Evolutionary conservation across 2,113 vertebrate genomes (phyloP).

Genomic region (Willisornis vidua): DNA sequence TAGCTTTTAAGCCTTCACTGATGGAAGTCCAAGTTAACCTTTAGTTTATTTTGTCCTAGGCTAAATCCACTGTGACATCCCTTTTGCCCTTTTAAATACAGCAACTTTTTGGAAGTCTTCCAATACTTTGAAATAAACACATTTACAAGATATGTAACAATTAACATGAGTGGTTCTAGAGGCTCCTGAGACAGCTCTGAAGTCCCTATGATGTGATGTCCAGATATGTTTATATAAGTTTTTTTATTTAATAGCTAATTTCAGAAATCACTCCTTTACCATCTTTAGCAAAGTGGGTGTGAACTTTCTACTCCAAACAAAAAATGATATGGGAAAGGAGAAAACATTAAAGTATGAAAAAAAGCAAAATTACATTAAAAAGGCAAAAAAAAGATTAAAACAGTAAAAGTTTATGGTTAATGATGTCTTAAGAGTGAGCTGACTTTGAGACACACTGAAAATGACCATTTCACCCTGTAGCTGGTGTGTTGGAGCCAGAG

Average conservation of each 20-base stretch:
- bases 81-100: slow-evolving; percentile 15
- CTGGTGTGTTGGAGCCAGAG: background rate
- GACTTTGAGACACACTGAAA: background rate
- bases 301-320: slow-evolving; percentile 26
- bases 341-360: background rate
- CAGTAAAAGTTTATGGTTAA: background rate
- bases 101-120: slow-evolving; percentile 39
- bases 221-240: slow-evolving; percentile 30
- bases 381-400: background rate
- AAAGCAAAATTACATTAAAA: background rate
- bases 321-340: background rate
- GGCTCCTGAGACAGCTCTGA: slow-evolving; percentile 20
- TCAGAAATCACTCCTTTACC: slow-evolving; percentile 16
- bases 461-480: background rate
- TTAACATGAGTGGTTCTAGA: slow-evolving; percentile 48
- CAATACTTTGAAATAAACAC: slow-evolving; percentile 44
- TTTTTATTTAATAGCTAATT: slow-evolving; percentile 25
- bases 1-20: slow-evolving; percentile 35
- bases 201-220: background rate
- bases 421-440: background rate
- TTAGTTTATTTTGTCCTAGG: slow-evolving; percentile 6
- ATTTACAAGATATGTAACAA: slow-evolving; percentile 39
- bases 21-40: slow-evolving; percentile 25
- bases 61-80: background rate
- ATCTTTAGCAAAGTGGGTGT: slow-evolving; percentile 19